Conservation (phyloP, 2,888 invertebrate genomes). For the Xestobium rufovillosum region DNA sequence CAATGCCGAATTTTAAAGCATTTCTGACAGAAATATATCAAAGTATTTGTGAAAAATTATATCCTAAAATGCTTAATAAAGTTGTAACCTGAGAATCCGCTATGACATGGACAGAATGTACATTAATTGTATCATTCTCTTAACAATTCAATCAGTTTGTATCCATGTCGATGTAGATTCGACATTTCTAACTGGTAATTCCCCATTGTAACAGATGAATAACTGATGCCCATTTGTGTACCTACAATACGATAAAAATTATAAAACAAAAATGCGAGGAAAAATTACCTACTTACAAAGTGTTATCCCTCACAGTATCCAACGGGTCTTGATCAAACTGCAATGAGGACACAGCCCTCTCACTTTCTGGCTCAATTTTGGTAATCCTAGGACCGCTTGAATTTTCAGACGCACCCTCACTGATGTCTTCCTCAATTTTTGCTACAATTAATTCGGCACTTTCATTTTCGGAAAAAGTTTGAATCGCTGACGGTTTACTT, state of each 20-base stretch:
- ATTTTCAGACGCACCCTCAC: constrained; percentile 29
- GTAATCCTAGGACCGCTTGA: no score
- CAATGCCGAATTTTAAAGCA: no score
- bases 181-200: constrained; percentile 29
- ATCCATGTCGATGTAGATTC: constrained; percentile 33
- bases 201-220: constrained; percentile 37
- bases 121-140: no score
- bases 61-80: no score
- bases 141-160: constrained; percentile 29
- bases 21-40: no score
- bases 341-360: constrained; percentile 34
- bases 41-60: no score
- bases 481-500: constrained; percentile 15
- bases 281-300: constrained; percentile 38
- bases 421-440: constrained; percentile 21
- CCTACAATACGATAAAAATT: constrained; percentile 28
- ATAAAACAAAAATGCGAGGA: constrained; percentile 16
- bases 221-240: constrained; percentile 38
- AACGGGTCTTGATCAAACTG: constrained; percentile 41
- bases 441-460: constrained; percentile 24
- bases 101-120: no score
- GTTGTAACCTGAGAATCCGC: no score
- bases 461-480: constrained; percentile 20
- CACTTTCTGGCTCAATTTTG: not conserved
- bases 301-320: constrained; percentile 40